phyloP scores from a whole-genome alignment of 2,113 vertebrate genomes.

The Aphyosemion australe region DNA sequence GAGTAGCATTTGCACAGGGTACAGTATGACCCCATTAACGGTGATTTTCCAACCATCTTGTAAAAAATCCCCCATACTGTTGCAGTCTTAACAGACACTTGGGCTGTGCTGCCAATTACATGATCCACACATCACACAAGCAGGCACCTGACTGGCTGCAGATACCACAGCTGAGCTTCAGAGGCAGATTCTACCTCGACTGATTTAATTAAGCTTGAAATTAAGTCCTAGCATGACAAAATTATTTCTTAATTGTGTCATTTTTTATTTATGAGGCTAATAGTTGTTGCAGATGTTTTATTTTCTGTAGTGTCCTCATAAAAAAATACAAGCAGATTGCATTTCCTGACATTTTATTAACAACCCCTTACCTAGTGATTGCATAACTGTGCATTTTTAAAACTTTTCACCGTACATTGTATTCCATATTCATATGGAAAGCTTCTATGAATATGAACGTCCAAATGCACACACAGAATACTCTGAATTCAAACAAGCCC shows the following conservation, averaged over 20 bases:
- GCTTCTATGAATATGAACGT: no score
- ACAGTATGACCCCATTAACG: constrained; percentile 20
- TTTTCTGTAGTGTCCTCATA: no score
- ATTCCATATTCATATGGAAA: no score
- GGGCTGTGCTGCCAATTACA: constrained; percentile 32
- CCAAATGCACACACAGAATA: no score
- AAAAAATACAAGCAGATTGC: background rate
- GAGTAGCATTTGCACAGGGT: background rate
- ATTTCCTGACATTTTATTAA: constrained; percentile 1
- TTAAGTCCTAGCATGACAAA: background rate
- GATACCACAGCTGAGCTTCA: constrained; percentile 22
- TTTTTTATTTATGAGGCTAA: constrained; percentile 13
- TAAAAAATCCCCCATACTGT: background rate
- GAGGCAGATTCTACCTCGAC: constrained; percentile 28
- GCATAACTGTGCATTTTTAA: background rate
- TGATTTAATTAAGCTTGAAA: background rate
- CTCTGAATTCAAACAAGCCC: no score
- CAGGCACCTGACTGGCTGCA: constrained; percentile 37
- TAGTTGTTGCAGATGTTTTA: no score
- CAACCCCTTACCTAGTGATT: background rate
- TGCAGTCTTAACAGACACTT: constrained; percentile 30
- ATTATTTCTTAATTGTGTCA: constrained; percentile 13
- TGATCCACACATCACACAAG: constrained; percentile 29
- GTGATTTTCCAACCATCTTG: constrained; percentile 17
- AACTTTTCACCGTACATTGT: constrained; percentile 17